Evolutionary conservation across 1,140 invertebrate species (phyloP).

Genomic region (Lordiphosa clarofinis): DNA sequence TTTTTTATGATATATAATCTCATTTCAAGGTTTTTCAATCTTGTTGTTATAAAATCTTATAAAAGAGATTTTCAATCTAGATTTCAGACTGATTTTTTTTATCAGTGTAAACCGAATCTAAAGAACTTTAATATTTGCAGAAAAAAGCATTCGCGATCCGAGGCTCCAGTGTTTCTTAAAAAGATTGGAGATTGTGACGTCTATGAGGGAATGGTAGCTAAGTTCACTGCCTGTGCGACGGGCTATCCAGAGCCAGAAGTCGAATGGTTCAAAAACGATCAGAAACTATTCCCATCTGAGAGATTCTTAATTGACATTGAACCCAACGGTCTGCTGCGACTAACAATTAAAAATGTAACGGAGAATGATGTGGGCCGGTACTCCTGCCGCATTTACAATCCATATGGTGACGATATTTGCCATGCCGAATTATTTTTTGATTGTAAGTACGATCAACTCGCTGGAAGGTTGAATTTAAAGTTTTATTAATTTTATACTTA

Average conservation of each 20-base stretch:
- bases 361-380: slow-evolving; percentile 91
- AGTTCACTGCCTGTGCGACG: slow-evolving; percentile 93
- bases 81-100: too few species aligned
- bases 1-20: too few species aligned
- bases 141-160: slow-evolving; percentile 86
- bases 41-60: too few species aligned
- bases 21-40: too few species aligned
- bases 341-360: slow-evolving; percentile 87
- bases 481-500: slow-evolving; percentile 7
- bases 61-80: too few species aligned
- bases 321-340: slow-evolving; percentile 84
- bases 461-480: background rate
- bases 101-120: too few species aligned
- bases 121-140: slow-evolving; percentile 16
- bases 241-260: slow-evolving; percentile 92
- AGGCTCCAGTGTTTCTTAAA: slow-evolving; percentile 93
- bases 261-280: slow-evolving; percentile 91
- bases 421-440: slow-evolving; percentile 90
- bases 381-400: slow-evolving; percentile 89
- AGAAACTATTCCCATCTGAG: slow-evolving; percentile 89
- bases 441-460: slow-evolving; percentile 82
- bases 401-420: slow-evolving; percentile 90
- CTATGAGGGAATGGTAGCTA: slow-evolving; percentile 92
- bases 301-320: slow-evolving; percentile 91
- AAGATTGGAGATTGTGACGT: slow-evolving; percentile 93